These are phyloP conservation scores for Corbicula japonica DNA, from an alignment of 2,888 invertebrate species.

Conservation along the genomic window DNA sequence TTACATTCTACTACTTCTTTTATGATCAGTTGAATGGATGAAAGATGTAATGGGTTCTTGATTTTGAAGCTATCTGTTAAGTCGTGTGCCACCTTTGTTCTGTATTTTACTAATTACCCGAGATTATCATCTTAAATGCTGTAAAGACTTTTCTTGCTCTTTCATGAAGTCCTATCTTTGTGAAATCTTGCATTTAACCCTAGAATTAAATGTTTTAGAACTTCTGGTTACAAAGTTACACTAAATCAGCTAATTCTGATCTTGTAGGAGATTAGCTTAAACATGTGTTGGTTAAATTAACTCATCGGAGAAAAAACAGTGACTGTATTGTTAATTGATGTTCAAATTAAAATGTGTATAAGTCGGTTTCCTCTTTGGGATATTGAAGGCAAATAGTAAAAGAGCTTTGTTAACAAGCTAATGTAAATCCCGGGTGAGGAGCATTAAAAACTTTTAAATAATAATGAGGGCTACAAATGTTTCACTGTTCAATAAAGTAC, in stretches of 20 bases:
- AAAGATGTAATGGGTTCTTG: constrained; percentile 11
- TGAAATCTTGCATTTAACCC: constrained; percentile 30
- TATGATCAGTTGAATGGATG: constrained; percentile 16
- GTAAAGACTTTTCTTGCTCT: constrained; percentile 25
- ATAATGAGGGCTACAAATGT: too few species aligned
- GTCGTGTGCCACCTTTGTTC: constrained; percentile 53
- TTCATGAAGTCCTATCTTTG: constrained; percentile 27
- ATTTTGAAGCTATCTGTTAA: not conserved
- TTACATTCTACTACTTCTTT: not conserved
- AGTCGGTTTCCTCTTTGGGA: too few species aligned
- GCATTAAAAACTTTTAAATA: too few species aligned
- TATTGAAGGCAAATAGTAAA: too few species aligned
- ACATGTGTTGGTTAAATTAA: constrained; percentile 29
- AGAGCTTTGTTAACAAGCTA: too few species aligned
- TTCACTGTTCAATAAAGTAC: too few species aligned
- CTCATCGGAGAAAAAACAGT: constrained; percentile 15
- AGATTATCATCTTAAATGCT: constrained; percentile 36
- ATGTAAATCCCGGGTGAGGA: too few species aligned
- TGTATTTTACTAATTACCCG: constrained; percentile 34
- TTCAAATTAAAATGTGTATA: constrained; percentile 6
- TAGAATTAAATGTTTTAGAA: constrained; percentile 22
- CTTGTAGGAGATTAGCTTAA: constrained; percentile 32
- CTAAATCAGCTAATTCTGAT: constrained; percentile 42
- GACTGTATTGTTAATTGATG: constrained; percentile 12
- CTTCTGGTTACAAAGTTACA: constrained; percentile 28